phyloP scores from a whole-genome alignment of 2,113 vertebrate species.

The Lasiurus borealis region DNA sequence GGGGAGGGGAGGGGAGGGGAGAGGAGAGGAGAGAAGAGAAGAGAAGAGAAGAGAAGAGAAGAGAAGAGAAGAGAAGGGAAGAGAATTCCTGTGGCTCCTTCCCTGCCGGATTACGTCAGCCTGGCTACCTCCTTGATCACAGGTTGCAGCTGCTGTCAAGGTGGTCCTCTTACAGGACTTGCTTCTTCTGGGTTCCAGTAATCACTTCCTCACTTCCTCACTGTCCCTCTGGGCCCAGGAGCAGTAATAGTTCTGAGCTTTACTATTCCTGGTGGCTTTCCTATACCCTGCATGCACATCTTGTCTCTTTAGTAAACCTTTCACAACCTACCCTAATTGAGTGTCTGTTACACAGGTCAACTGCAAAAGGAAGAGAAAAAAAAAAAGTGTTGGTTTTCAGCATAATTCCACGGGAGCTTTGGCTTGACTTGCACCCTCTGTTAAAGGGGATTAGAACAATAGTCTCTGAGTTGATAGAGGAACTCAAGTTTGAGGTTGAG shows the following conservation, averaged over 20 bases:
- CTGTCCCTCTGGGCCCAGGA: background rate
- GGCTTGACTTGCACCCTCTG: background rate
- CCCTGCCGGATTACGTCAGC: fast-evolving
- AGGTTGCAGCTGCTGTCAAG: background rate
- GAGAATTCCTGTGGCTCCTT: background rate
- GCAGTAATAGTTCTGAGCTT: background rate
- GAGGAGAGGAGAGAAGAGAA: no score
- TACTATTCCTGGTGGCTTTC: background rate
- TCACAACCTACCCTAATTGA: background rate
- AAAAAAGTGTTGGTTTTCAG: background rate
- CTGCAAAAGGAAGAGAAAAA: background rate
- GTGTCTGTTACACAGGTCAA: background rate
- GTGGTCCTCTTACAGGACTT: background rate
- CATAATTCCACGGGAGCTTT: background rate
- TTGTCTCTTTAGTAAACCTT: slow-evolving; percentile 15
- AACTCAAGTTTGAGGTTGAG: background rate
- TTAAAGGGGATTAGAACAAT: background rate
- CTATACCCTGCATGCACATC: background rate
- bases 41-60: background rate
- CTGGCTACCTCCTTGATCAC: background rate
- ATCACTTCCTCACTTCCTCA: background rate
- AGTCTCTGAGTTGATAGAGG: background rate
- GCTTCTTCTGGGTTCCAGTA: background rate
- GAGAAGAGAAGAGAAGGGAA: no score
- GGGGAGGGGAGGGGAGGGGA: background rate